Evolutionary conservation across 35 echinoderm and acorn worm species (phyloP).

Genomic region (Ophioderma brevispina): DNA sequence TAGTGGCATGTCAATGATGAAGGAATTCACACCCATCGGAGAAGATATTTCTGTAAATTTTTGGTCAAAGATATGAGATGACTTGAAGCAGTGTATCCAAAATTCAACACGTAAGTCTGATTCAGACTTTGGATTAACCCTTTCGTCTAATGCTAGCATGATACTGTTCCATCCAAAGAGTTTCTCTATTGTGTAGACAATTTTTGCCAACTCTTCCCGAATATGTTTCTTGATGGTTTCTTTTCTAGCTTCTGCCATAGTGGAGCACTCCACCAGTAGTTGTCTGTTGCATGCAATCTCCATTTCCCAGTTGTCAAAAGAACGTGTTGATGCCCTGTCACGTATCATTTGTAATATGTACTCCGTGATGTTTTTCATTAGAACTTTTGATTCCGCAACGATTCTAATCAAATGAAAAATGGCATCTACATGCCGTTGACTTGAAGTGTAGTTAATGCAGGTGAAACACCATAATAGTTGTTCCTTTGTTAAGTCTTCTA

Average conservation of each 20-base stretch:
- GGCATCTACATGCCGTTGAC: neutral
- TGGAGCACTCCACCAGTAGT: neutral
- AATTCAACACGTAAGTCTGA: neutral
- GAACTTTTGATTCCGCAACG: neutral
- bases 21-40: conserved; percentile 13
- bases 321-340: neutral
- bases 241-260: neutral
- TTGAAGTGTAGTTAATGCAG: neutral
- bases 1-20: neutral
- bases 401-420: neutral
- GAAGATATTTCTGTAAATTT: neutral
- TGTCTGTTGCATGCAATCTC: conserved; percentile 15
- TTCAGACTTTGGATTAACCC: too few relatives aligned
- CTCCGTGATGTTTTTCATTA: neutral
- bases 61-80: neutral
- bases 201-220: neutral
- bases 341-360: conserved; percentile 5
- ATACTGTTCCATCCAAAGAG: conserved; percentile 16
- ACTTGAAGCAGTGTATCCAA: neutral
- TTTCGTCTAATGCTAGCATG: neutral
- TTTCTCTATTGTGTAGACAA: conserved; percentile 7
- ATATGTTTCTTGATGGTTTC: neutral
- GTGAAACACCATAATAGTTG: conserved; percentile 43
- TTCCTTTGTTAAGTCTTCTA: conserved; percentile 14
- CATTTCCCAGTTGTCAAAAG: neutral